A percentile compares a stretch with the other conserved stretches of the same genome.
Conservation (phyloP, 2,113 vertebrate genomes). For the Setophaga petechia region DNA sequence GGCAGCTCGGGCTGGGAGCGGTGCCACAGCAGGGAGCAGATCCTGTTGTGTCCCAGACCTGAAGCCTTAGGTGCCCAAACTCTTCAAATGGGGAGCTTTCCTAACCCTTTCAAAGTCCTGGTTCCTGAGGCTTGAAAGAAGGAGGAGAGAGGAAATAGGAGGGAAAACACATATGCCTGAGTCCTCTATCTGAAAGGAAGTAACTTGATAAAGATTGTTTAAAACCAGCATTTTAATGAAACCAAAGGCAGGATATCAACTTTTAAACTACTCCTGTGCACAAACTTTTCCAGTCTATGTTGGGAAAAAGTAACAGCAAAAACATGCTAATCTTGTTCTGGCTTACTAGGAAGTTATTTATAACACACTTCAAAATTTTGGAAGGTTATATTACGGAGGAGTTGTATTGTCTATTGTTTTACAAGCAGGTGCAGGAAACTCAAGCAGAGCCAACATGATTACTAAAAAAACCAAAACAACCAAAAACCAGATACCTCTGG, state of each 20-base stretch:
- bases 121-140: neutral
- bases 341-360: constrained; percentile 52
- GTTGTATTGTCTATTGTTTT: constrained; percentile 70
- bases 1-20: neutral
- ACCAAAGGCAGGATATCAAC: neutral
- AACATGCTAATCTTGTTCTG: constrained; percentile 29
- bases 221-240: neutral
- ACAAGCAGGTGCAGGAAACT: constrained; percentile 70
- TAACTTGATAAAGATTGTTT: neutral
- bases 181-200: neutral
- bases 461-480: neutral
- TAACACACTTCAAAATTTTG: constrained; percentile 51
- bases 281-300: neutral
- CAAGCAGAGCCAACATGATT: constrained; percentile 32
- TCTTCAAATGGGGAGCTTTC: neutral
- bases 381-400: constrained; percentile 19
- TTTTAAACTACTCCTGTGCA: neutral
- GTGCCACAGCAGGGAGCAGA: neutral
- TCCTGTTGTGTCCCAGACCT: neutral
- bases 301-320: constrained; percentile 15
- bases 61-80: neutral
- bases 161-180: neutral
- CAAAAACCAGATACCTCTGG: neutral
- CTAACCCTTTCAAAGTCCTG: neutral
- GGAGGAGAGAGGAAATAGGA: neutral